Conservation (phyloP, 2,113 vertebrate species). For the Phoxinus phoxinus region DNA sequence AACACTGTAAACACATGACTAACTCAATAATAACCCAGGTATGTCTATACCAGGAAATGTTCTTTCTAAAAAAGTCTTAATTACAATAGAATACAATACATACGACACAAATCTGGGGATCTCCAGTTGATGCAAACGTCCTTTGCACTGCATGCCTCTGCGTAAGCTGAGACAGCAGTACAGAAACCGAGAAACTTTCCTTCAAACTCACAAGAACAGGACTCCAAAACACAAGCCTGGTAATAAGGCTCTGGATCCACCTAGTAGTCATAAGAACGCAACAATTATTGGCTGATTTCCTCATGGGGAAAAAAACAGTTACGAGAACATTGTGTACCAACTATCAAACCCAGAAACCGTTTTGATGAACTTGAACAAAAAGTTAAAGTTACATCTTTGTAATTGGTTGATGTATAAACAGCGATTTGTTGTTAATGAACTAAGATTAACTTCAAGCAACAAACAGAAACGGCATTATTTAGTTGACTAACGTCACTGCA, state of each 20-base stretch:
- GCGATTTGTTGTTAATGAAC: background rate
- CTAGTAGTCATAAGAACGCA: conserved; percentile 63
- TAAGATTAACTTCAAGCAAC: background rate
- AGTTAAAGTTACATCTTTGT: no score
- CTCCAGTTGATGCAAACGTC: conserved; percentile 82
- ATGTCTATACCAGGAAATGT: conserved; percentile 26
- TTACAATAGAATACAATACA: conserved; percentile 60
- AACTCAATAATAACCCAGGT: background rate
- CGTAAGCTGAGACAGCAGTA: conserved; percentile 82
- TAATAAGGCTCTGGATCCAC: conserved; percentile 82
- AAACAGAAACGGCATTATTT: background rate
- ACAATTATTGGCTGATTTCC: background rate
- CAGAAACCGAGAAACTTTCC: conserved; percentile 87
- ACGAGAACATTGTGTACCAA: background rate
- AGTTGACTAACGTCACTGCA: background rate
- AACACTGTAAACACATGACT: conserved; percentile 28
- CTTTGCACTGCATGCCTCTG: conserved; percentile 79
- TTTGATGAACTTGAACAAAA: background rate
- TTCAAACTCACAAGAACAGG: conserved; percentile 84
- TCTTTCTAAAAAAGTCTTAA: background rate
- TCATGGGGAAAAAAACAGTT: background rate
- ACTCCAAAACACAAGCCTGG: conserved; percentile 80
- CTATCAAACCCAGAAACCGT: background rate
- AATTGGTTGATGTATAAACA: background rate
- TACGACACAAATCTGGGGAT: conserved; percentile 85